Evolutionary conservation across 2,888 invertebrate genomes (phyloP).

Genomic region (Cheiracanthium punctorium): DNA sequence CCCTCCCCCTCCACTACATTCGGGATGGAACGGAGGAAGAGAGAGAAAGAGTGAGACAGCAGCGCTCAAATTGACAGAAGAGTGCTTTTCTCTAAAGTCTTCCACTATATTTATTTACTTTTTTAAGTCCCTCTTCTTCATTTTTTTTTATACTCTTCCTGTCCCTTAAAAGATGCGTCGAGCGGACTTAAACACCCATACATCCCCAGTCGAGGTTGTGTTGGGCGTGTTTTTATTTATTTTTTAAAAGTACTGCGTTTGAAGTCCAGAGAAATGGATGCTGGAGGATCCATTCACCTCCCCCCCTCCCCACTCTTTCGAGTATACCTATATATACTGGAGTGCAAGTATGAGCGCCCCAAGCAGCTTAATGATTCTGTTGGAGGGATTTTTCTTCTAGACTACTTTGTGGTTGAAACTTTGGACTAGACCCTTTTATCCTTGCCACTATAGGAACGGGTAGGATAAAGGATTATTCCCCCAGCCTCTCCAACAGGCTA

Average conservation of each 20-base stretch:
- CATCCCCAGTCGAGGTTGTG: constrained; percentile 38
- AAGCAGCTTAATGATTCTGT: constrained; percentile 64
- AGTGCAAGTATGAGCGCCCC: constrained; percentile 35
- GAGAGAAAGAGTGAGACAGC: constrained; percentile 41
- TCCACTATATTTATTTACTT: constrained; percentile 59
- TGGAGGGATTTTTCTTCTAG: constrained; percentile 58
- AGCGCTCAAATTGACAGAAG: constrained; percentile 58
- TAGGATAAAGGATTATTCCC: constrained; percentile 65
- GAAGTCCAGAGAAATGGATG: constrained; percentile 60
- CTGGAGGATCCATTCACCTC: not conserved
- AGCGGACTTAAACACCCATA: constrained; percentile 68
- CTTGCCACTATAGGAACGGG: constrained; percentile 49
- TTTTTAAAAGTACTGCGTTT: constrained; percentile 47
- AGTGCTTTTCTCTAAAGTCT: constrained; percentile 55
- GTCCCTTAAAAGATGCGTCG: constrained; percentile 65
- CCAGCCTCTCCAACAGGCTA: constrained; percentile 41
- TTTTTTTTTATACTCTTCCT: constrained; percentile 46
- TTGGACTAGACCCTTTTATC: constrained; percentile 61
- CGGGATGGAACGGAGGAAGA: not conserved
- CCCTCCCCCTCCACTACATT: not conserved
- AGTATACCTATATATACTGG: not conserved
- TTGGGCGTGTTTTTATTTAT: not conserved
- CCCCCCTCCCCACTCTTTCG: not conserved
- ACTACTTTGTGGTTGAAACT: constrained; percentile 60
- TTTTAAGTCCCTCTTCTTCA: constrained; percentile 53